These are phyloP conservation scores for Patella depressa DNA, from an alignment of 2,888 invertebrate genomes.

Conservation along the genomic window DNA sequence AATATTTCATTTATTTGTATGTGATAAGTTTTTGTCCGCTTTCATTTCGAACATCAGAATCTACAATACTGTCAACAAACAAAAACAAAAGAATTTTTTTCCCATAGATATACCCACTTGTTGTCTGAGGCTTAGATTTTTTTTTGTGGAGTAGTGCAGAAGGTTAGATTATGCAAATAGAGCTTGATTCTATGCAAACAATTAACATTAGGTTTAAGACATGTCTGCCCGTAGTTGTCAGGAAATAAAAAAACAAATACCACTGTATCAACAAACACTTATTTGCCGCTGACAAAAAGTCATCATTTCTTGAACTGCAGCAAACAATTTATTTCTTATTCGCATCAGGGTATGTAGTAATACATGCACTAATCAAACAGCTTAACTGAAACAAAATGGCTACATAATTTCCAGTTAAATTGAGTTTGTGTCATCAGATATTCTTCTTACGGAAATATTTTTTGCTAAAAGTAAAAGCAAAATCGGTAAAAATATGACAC, in stretches of 20 bases:
- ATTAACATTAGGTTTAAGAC: not conserved
- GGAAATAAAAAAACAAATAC: not conserved
- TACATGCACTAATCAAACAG: too few relatives aligned
- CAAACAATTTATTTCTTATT: too few relatives aligned
- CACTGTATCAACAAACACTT: slow-evolving; percentile 2
- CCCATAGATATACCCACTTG: slow-evolving; percentile 4
- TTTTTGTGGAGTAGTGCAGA: not conserved
- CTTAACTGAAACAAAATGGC: too few relatives aligned
- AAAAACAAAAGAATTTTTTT: slow-evolving; percentile 9
- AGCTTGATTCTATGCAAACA: not conserved
- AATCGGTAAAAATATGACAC: too few relatives aligned
- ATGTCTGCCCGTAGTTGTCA: not conserved
- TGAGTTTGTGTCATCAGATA: too few relatives aligned
- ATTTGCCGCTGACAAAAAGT: not conserved
- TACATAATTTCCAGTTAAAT: too few relatives aligned
- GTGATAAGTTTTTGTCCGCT: not conserved
- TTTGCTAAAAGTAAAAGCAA: too few relatives aligned
- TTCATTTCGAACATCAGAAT: not conserved
- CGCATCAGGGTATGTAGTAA: too few relatives aligned
- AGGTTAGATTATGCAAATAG: slow-evolving; percentile 8
- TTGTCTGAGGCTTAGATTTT: not conserved
- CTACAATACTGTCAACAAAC: not conserved
- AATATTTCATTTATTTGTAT: slow-evolving; percentile 6
- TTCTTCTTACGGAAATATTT: too few relatives aligned
- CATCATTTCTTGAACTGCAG: not conserved